Conservation (phyloP, 2,888 invertebrate genomes). For the Drymonia ruficornis region DNA sequence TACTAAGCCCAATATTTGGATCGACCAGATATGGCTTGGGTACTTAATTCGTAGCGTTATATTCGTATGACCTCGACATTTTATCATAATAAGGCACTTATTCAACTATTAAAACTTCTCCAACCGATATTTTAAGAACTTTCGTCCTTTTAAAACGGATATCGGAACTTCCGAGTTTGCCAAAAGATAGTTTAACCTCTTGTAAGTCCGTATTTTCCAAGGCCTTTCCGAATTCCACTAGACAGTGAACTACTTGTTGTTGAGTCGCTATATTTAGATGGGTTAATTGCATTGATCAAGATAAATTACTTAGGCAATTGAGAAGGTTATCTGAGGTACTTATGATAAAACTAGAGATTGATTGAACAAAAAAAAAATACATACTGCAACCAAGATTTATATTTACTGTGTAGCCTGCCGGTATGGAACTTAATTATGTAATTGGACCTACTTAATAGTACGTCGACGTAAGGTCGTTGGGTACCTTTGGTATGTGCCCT, state of each 20-base stretch:
- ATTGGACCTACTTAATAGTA: neutral
- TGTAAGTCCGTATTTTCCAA: neutral
- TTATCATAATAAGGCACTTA: too few relatives aligned
- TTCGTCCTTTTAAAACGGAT: slow-evolving; percentile 3
- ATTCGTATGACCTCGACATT: too few relatives aligned
- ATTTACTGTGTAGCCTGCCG: too few relatives aligned
- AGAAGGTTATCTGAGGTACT: too few relatives aligned
- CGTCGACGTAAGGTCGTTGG: neutral
- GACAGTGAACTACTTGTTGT: neutral
- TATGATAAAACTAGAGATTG: too few relatives aligned
- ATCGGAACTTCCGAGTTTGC: slow-evolving; percentile 2
- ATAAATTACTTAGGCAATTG: too few relatives aligned
- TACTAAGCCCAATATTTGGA: too few relatives aligned
- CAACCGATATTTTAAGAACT: neutral
- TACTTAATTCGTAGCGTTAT: too few relatives aligned
- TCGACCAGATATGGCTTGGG: too few relatives aligned
- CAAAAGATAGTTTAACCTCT: neutral
- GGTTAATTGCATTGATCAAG: neutral
- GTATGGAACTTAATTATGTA: neutral
- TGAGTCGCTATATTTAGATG: neutral
- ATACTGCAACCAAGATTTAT: too few relatives aligned
- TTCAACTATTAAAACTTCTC: neutral
- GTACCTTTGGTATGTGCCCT: slow-evolving; percentile 15
- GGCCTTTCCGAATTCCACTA: neutral
- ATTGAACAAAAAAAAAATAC: too few relatives aligned